phyloP scores from a whole-genome alignment of 2,888 invertebrate species.

The Meiosimyza platycephala region DNA sequence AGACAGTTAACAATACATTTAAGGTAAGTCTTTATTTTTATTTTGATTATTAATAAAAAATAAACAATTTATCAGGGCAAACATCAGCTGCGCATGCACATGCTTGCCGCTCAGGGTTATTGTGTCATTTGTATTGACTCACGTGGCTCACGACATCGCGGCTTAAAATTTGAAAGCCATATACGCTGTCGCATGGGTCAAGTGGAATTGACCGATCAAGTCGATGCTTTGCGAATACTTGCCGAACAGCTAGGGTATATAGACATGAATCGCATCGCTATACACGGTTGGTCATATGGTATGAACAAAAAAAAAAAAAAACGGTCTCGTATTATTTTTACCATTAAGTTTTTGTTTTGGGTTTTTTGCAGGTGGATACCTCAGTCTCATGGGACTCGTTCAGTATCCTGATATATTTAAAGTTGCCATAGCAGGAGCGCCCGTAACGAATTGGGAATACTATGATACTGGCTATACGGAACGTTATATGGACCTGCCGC shows the following conservation, averaged over 20 bases:
- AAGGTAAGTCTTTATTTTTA: slow-evolving; percentile 72
- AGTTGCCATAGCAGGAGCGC: slow-evolving; percentile 96
- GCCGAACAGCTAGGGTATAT: slow-evolving; percentile 87
- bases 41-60: slow-evolving; percentile 41
- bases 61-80: slow-evolving; percentile 75
- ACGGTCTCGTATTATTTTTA: neutral
- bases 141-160: slow-evolving; percentile 93
- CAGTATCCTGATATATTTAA: slow-evolving; percentile 94
- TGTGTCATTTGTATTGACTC: slow-evolving; percentile 96
- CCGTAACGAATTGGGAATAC: slow-evolving; percentile 95
- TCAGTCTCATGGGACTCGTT: slow-evolving; percentile 93
- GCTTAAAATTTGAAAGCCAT: slow-evolving; percentile 90
- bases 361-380: slow-evolving; percentile 79
- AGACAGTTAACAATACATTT: slow-evolving; percentile 95
- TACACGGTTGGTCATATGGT: slow-evolving; percentile 99
- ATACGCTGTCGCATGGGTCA: slow-evolving; percentile 92
- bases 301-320: slow-evolving; percentile 40
- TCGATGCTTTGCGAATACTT: slow-evolving; percentile 90
- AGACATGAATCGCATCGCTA: slow-evolving; percentile 91
- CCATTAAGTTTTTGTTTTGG: neutral
- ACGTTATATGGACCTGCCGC: slow-evolving; percentile 92
- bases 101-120: slow-evolving; percentile 95
- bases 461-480: slow-evolving; percentile 99
- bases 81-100: slow-evolving; percentile 91
- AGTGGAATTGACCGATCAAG: slow-evolving; percentile 94